Conservation (phyloP, 2,888 invertebrate genomes). For the Sphaerophoria rueppellii region DNA sequence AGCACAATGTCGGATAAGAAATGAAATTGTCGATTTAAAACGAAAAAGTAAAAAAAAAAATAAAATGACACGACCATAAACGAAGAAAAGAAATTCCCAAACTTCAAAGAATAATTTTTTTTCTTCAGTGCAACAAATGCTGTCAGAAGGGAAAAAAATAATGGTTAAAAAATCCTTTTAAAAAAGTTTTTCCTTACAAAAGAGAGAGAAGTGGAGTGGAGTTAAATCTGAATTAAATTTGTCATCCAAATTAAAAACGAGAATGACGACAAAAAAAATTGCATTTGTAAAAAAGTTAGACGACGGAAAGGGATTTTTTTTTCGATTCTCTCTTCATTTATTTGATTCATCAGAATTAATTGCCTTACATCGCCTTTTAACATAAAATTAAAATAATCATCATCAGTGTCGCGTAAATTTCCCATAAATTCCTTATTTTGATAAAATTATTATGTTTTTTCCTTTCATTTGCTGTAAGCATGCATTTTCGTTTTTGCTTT, state of each 20-base stretch:
- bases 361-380: slow-evolving; percentile 49
- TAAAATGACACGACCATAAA: no score
- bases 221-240: slow-evolving; percentile 66
- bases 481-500: background rate
- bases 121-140: slow-evolving; percentile 1
- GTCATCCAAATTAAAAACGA: slow-evolving; percentile 33
- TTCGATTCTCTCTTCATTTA: background rate
- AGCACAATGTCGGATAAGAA: slow-evolving; percentile 63
- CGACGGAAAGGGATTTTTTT: slow-evolving; percentile 3
- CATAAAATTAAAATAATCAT: slow-evolving; percentile 61
- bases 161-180: slow-evolving; percentile 32
- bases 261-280: slow-evolving; percentile 3
- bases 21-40: slow-evolving; percentile 51
- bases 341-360: slow-evolving; percentile 36
- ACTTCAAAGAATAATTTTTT: slow-evolving; percentile 25
- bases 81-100: slow-evolving; percentile 8
- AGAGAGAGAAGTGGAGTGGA: background rate
- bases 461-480: background rate
- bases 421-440: slow-evolving; percentile 25
- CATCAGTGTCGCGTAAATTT: slow-evolving; percentile 34
- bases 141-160: background rate
- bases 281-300: slow-evolving; percentile 30
- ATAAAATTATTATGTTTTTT: background rate
- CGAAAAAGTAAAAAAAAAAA: background rate
- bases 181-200: background rate